These are phyloP conservation scores for Pardalotus punctatus DNA, from an alignment of 2,113 vertebrate genomes.

Conservation along the genomic window DNA sequence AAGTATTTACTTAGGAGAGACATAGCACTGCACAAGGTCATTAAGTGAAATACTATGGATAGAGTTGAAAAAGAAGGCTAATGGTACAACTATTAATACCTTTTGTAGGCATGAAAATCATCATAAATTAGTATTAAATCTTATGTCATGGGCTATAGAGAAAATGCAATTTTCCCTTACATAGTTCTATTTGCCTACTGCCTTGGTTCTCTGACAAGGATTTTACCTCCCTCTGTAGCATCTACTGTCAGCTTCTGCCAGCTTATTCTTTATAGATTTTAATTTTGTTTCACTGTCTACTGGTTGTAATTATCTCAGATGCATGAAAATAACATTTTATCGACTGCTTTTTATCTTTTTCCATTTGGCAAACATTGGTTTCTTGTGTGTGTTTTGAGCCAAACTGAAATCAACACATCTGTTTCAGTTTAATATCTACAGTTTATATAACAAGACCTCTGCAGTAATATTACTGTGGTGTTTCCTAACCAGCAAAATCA, in stretches of 20 bases:
- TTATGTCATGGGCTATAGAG: neutral
- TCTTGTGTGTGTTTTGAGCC: slow-evolving; percentile 55
- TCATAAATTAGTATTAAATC: neutral
- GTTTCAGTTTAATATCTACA: slow-evolving; percentile 54
- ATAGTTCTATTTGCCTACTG: neutral
- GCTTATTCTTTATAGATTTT: slow-evolving; percentile 51
- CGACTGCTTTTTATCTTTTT: slow-evolving; percentile 59
- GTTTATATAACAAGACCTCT: slow-evolving; percentile 23
- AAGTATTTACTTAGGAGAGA: neutral
- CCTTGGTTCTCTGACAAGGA: neutral
- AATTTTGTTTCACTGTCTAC: slow-evolving; percentile 60
- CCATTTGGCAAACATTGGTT: slow-evolving; percentile 42
- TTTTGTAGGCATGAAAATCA: neutral
- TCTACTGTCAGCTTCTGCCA: slow-evolving; percentile 10
- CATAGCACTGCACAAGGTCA: neutral
- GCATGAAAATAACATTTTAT: slow-evolving; percentile 65
- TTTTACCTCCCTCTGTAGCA: slow-evolving; percentile 3
- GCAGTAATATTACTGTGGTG: neutral
- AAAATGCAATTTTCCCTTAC: neutral
- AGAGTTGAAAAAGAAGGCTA: neutral
- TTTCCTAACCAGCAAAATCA: slow-evolving; percentile 17
- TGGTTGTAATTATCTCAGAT: slow-evolving; percentile 61
- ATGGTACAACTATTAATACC: neutral
- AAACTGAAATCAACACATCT: slow-evolving; percentile 68
- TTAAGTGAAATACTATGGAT: slow-evolving; percentile 4